Percentiles rank a stretch among this genome's conserved stretches.
Conservation (phyloP, 2,888 invertebrate genomes). For the Dioctria linearis region DNA sequence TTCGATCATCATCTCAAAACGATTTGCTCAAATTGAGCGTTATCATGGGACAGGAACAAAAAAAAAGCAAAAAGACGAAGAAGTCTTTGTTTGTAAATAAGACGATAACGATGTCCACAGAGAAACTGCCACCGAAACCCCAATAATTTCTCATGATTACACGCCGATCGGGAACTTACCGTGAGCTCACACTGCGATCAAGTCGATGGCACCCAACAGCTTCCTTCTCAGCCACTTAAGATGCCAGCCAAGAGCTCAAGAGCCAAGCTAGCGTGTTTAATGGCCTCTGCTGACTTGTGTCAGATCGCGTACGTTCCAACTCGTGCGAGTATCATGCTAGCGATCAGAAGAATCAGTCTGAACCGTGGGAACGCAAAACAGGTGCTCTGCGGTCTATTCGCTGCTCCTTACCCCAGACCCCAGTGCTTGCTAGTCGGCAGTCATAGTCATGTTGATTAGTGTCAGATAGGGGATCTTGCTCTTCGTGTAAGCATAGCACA, state of each 20-base stretch:
- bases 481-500: background rate
- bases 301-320: constrained; percentile 62
- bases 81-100: constrained; percentile 41
- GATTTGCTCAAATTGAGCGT: constrained; percentile 42
- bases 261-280: constrained; percentile 48
- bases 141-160: constrained; percentile 19
- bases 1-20: constrained; percentile 31
- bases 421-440: constrained; percentile 51
- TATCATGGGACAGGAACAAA: constrained; percentile 9
- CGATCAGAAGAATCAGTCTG: constrained; percentile 19
- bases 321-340: constrained; percentile 60
- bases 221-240: constrained; percentile 48
- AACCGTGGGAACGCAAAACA: constrained; percentile 52
- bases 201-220: background rate
- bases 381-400: constrained; percentile 46
- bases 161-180: constrained; percentile 1
- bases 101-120: constrained; percentile 5
- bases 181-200: background rate
- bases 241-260: constrained; percentile 55
- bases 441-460: no score
- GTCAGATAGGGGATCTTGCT: constrained; percentile 39
- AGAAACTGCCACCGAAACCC: constrained; percentile 41
- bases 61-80: background rate
- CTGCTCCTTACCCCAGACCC: constrained; percentile 13
- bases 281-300: constrained; percentile 58